These are phyloP conservation scores for Brevimyrus niger DNA, from an alignment of 2,113 vertebrate species.

Conservation along the genomic window DNA sequence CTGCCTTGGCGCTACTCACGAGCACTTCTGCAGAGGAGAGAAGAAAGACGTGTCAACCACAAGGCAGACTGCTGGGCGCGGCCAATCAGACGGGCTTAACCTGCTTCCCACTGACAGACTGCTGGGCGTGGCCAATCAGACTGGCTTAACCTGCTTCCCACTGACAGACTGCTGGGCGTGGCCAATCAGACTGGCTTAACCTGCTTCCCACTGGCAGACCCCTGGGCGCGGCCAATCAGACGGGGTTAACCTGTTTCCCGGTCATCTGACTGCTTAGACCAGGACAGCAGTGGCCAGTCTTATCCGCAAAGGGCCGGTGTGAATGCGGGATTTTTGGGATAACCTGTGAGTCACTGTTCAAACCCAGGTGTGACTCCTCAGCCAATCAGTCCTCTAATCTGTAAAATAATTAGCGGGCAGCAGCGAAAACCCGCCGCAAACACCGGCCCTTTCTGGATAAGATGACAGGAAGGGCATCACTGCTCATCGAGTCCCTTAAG, in stretches of 20 bases:
- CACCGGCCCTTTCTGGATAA: no score
- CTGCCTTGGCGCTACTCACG: slow-evolving; percentile 95
- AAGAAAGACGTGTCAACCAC: background rate
- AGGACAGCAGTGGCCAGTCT: background rate
- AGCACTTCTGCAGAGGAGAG: slow-evolving; percentile 74
- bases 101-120: background rate
- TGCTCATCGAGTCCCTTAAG: background rate
- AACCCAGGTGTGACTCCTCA: no score
- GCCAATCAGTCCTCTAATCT: no score
- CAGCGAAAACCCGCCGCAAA: no score
- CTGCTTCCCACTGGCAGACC: background rate
- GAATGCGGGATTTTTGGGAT: no score
- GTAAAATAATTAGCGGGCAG: no score
- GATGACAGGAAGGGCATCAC: background rate
- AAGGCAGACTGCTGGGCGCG: background rate
- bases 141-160: background rate
- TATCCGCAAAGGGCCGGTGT: no score
- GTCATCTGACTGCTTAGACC: background rate
- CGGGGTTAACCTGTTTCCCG: background rate
- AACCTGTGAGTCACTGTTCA: no score
- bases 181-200: background rate
- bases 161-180: no score
- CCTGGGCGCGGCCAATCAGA: background rate
- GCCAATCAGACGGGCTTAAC: background rate
- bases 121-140: background rate